Evolutionary conservation across 2,888 invertebrate species (phyloP).

Genomic region (Xanthorhoe designata): DNA sequence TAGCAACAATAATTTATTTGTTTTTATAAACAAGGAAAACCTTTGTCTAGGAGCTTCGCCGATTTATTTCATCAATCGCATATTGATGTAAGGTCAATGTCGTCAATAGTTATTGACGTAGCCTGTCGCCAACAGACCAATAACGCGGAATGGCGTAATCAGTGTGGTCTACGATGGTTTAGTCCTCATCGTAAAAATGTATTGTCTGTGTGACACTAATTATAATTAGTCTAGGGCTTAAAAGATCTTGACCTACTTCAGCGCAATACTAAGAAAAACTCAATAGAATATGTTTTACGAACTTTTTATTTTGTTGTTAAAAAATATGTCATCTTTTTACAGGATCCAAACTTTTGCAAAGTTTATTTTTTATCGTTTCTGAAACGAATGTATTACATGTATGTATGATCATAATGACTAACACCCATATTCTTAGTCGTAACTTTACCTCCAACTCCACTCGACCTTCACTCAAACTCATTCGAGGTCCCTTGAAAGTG

Average conservation of each 20-base stretch:
- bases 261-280: too few species aligned
- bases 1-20: background rate
- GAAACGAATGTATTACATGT: too few species aligned
- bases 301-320: too few species aligned
- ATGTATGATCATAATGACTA: too few species aligned
- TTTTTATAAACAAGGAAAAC: background rate
- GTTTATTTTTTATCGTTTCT: too few species aligned
- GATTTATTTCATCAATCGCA: background rate
- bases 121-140: conserved; percentile 7
- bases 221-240: background rate
- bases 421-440: too few species aligned
- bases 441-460: too few species aligned
- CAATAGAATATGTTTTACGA: too few species aligned
- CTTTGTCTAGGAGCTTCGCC: background rate
- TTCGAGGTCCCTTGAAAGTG: too few species aligned
- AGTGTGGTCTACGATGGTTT: conserved; percentile 1
- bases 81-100: background rate
- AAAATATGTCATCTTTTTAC: too few species aligned
- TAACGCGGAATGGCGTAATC: conserved; percentile 32
- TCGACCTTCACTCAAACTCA: too few species aligned
- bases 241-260: background rate
- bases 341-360: too few species aligned
- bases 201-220: conserved; percentile 1
- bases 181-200: background rate
- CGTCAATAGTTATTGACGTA: background rate